Base-by-base conservation (phyloP, 2,113 vertebrate species). In the Atlantisia rogersi region DNA sequence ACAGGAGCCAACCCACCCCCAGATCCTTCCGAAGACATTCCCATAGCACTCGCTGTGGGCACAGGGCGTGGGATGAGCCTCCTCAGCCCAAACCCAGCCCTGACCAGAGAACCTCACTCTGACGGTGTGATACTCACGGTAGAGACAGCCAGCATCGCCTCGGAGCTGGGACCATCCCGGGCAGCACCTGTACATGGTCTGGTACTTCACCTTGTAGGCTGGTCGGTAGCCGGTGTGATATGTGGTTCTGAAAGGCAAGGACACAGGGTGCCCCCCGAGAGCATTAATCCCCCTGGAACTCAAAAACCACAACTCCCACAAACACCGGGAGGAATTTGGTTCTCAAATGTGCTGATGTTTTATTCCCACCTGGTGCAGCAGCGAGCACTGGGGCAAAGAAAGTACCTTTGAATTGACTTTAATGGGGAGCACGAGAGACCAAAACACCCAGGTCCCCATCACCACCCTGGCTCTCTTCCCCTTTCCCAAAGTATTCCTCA, bases 191-290 rank as follows among this genome's bases (percentile, higher is more conserved):
- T 98, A 97, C 6, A 98, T 96, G 0, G 97, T 98, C 75, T 97
- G 98, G 82, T 98, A 93, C 37, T 98, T 98, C 90, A 98, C 78
- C 39, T 94, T 64, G 96, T 99, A 99, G 63, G 98, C 98, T 92
- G 99, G 99, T 92, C 98, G 97, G 98, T 98, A 98, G 25, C 98
- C 97, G 0, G 97, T 98, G 97, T 98, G 98, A 79, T 99, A 99
- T 0, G 97, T 67, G 0, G 98, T 98, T 88, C 99, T 99, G 97
- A 73, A 97, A 97, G 24, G 90, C 77, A 91, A 31, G 82, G 50
- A 92, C 69, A 75, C 18, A 12, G 88, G 26, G 86, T 2, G 37
- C 25, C 73, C 6, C 9, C 71, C 0, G 39, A 4, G 46, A 24
- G 2, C 2, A 8, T 81, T 39, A 81, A 15, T 24, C 65, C 80